A percentile compares a stretch with the other conserved stretches of the same genome.
Evolutionary conservation across 1,140 invertebrate genomes (phyloP).

Genomic region (Drosophila lacertosa): DNA sequence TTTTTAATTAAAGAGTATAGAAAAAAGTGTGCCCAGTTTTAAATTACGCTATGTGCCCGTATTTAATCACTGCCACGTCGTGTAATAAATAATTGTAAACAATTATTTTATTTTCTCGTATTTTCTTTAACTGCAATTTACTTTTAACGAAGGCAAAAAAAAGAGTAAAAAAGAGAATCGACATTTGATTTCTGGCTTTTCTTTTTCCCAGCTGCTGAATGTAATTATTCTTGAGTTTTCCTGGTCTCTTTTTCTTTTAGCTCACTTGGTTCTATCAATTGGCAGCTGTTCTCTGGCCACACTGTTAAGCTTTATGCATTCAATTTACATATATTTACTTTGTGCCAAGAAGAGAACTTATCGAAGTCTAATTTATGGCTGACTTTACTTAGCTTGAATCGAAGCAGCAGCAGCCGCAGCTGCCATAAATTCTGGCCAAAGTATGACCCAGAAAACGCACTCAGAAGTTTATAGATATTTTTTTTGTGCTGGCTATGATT

Average conservation of each 20-base stretch:
- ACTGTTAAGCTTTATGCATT: neutral
- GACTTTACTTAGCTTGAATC: conserved; percentile 67
- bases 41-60: neutral
- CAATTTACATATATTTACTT: neutral
- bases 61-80: neutral
- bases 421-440: conserved; percentile 67
- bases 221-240: neutral
- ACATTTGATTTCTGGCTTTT: neutral
- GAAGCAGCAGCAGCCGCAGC: conserved; percentile 37
- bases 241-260: no score
- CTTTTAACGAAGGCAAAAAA: neutral
- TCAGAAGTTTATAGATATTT: no score
- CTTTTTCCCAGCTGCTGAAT: neutral
- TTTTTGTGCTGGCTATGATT: conserved; percentile 58
- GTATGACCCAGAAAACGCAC: conserved; percentile 48
- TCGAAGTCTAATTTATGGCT: conserved; percentile 63
- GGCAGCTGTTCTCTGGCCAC: conserved; percentile 5
- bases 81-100: conserved; percentile 6
- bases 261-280: neutral
- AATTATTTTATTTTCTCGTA: conserved; percentile 3
- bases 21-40: neutral
- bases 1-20: neutral
- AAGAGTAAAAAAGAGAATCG: conserved; percentile 1
- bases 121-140: neutral
- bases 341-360: conserved; percentile 18